Conservation (phyloP, 2,888 invertebrate genomes). For the Archips xylosteana region DNA sequence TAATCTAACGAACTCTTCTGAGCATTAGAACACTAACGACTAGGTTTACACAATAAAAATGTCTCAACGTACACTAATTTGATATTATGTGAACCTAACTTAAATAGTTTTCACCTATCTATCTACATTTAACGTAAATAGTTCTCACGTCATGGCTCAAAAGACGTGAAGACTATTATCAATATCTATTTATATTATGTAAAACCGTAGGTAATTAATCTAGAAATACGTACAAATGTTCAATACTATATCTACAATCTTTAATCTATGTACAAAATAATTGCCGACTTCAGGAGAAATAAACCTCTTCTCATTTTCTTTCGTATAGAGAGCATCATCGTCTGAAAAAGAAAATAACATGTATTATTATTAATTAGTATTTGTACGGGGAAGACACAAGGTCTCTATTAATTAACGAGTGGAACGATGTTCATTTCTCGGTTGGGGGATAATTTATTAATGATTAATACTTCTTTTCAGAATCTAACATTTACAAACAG, state of each 20-base stretch:
- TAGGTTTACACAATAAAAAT: slow-evolving; percentile 14
- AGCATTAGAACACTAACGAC: slow-evolving; percentile 12
- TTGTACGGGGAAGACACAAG: not conserved
- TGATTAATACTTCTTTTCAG: not conserved
- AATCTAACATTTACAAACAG: not conserved
- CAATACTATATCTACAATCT: not conserved
- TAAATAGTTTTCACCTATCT: not conserved
- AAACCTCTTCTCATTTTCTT: slow-evolving; percentile 6
- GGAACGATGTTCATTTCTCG: not conserved
- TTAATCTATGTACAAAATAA: slow-evolving; percentile 1
- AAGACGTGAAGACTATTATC: slow-evolving; percentile 70
- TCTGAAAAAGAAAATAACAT: slow-evolving; percentile 23
- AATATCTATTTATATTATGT: slow-evolving; percentile 10
- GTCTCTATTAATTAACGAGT: not conserved
- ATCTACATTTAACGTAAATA: slow-evolving; percentile 48
- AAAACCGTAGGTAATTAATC: not conserved
- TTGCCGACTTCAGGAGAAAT: not conserved
- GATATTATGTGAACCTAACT: not conserved
- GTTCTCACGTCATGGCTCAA: slow-evolving; percentile 77
- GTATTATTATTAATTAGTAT: slow-evolving; percentile 4
- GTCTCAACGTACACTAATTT: slow-evolving; percentile 19
- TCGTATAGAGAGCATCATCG: slow-evolving; percentile 22
- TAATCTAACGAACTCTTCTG: slow-evolving; percentile 11
- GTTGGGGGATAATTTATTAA: not conserved
- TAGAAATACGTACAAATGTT: not conserved